Base-by-base conservation (phyloP, 2,797 vertebrate species). In the Hemibagrus guttatus region DNA sequence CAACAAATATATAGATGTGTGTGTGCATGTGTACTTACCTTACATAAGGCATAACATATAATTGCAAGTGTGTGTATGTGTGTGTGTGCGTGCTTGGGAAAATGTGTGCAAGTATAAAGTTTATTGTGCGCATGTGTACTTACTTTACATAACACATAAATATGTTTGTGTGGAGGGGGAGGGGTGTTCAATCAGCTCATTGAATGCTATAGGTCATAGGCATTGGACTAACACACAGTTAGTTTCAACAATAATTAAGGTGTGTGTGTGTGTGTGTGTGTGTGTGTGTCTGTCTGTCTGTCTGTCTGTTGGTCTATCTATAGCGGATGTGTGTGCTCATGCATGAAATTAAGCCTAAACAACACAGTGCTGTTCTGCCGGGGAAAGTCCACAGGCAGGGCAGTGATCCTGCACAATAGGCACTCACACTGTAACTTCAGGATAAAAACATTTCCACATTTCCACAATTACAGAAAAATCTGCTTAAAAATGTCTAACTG, bases 301-400 rank as follows among this genome's bases (percentile, higher is more conserved):
- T 17, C 76, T 31, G 63, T 39, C 1, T 39, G 35, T 39, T 4
- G 1, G 35, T 39, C 35, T 39, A 39, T 39, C 35, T 39, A 39
- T 39, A 54, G n/a, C n/a, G 28, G n/a, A 28, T 54, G 35, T 79
- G 76, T 81, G 78, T 39, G 16, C 74, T 84, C 12, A 4, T 87
- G 83, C 39, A n/a, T 84, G 13, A 82, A 84, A 71, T 87, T 6
- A 69, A 75, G 75, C 31, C 46, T 81, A 90, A 88, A 88, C 23
- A 49, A 35, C 58, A 63, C 23, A 79, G 74, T 64, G 42, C 49
- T 85, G 54, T 87, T 52, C 19, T 84, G 49, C 46, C 35, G 69
- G 64, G 72, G 64, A 89, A 89, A 79, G 89, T 88, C 86, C 84
- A 86, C n/a, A 52, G 1, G 17, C 21, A 16, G 31, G 23, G 69